Percentiles rank a stretch among this genome's conserved stretches.
phyloP scores from a whole-genome alignment of 2,797 vertebrate species.

The Sebastolobus altivelis region DNA sequence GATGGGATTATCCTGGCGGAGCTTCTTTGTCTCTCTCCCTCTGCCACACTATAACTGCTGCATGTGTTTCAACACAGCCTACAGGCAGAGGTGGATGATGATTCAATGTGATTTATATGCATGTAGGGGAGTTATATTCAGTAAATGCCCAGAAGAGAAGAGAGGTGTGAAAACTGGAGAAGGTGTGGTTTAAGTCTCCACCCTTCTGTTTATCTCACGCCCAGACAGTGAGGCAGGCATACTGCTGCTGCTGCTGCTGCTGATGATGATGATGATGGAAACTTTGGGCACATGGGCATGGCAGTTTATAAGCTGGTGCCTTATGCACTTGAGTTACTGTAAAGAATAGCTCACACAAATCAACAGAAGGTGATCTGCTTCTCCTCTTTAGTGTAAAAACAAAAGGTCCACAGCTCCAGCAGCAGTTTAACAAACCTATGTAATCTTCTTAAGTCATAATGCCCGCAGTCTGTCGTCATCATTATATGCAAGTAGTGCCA shows the following conservation, averaged over 20 bases:
- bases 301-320: neutral
- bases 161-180: slow-evolving; percentile 35
- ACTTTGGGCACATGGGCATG: neutral
- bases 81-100: neutral
- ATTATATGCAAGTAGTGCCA: neutral
- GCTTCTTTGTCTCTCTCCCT: slow-evolving; percentile 4
- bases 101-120: neutral
- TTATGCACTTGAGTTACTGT: neutral
- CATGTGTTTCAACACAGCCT: neutral
- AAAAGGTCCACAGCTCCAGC: neutral
- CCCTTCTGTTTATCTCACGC: slow-evolving; percentile 42
- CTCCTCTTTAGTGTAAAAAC: neutral
- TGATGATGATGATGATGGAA: neutral
- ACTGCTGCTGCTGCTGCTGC: slow-evolving; percentile 5
- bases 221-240: neutral
- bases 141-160: neutral
- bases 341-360: neutral
- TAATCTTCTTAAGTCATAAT: slow-evolving; percentile 30
- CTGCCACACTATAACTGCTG: neutral
- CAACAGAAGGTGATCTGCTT: neutral
- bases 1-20: neutral
- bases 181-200: slow-evolving; percentile 61
- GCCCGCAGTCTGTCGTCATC: slow-evolving; percentile 2
- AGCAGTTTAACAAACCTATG: slow-evolving; percentile 6
- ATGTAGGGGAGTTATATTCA: neutral